Conservation (phyloP, 2,797 vertebrate genomes). For the Notolabrus celidotus region DNA sequence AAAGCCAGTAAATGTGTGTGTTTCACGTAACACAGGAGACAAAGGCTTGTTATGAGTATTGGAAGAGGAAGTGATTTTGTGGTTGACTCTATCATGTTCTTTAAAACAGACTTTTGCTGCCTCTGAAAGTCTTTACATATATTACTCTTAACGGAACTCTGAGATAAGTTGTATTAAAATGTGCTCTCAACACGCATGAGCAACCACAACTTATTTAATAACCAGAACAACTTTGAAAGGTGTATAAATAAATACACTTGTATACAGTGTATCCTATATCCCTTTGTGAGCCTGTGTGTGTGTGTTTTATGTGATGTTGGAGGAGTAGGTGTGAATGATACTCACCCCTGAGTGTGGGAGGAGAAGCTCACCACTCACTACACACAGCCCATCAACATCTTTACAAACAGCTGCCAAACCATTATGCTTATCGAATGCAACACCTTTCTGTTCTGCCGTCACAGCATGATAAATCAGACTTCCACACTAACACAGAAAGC, state of each 20-base stretch:
- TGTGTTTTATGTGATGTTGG: constrained; percentile 31
- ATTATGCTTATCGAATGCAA: constrained; percentile 34
- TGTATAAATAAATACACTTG: constrained; percentile 4
- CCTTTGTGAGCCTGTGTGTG: constrained; percentile 25
- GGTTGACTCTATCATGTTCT: not conserved
- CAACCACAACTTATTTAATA: not conserved
- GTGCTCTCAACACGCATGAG: not conserved
- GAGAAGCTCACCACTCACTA: constrained; percentile 59
- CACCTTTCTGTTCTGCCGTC: constrained; percentile 28
- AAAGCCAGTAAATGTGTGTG: not conserved
- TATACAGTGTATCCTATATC: not conserved
- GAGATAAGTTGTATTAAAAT: not conserved
- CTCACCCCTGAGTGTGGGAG: constrained; percentile 55
- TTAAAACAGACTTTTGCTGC: not conserved
- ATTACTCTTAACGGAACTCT: not conserved
- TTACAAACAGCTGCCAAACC: constrained; percentile 43
- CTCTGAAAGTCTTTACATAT: not conserved
- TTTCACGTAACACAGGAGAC: not conserved
- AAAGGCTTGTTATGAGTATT: not conserved
- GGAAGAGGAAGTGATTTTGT: not conserved
- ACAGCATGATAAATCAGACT: constrained; percentile 33
- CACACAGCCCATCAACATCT: constrained; percentile 51
- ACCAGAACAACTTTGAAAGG: not conserved
- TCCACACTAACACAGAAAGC: constrained; percentile 4
- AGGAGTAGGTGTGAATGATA: constrained; percentile 44